Evolutionary conservation across 30 jellyfish, hydroid and myxozoan species (phyloP).

Genomic region (Phacellophora camtschatica): DNA sequence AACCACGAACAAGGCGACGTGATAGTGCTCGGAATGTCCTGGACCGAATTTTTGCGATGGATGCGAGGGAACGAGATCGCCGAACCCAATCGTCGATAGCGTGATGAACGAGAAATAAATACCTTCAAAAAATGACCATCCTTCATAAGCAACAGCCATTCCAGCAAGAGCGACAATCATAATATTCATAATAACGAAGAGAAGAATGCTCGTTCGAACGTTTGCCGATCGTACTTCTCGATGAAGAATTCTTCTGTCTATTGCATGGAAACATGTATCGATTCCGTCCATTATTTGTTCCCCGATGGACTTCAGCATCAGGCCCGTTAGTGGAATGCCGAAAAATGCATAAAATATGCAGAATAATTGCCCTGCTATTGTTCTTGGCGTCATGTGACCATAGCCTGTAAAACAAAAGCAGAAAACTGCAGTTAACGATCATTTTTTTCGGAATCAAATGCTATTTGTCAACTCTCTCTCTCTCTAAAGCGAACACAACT

Average conservation of each 20-base stretch:
- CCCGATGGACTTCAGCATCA: slow-evolving; percentile 90
- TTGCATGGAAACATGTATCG: slow-evolving; percentile 55
- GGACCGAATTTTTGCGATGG: slow-evolving; percentile 55
- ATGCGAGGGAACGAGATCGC: slow-evolving; percentile 92
- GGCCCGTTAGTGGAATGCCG: slow-evolving; percentile 93
- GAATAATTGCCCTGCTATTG: slow-evolving; percentile 86
- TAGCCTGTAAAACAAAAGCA: slow-evolving; percentile 35
- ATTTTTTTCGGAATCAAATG: too few species aligned
- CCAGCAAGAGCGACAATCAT: slow-evolving; percentile 76
- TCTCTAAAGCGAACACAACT: too few species aligned
- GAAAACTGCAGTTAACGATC: background rate
- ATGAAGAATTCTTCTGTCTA: slow-evolving; percentile 34
- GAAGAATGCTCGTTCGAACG: slow-evolving; percentile 68
- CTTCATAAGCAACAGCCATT: slow-evolving; percentile 83
- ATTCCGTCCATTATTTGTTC: slow-evolving; percentile 80
- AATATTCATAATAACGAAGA: slow-evolving; percentile 58
- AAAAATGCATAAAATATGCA: slow-evolving; percentile 86
- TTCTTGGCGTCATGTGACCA: slow-evolving; percentile 90
- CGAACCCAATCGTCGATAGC: slow-evolving; percentile 90
- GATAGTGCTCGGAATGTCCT: slow-evolving; percentile 51
- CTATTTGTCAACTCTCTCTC: too few species aligned
- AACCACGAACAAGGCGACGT: slow-evolving; percentile 80
- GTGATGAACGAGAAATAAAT: slow-evolving; percentile 85
- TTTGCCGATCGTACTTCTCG: slow-evolving; percentile 74
- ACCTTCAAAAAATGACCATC: slow-evolving; percentile 94